Percentiles rank a stretch among this genome's conserved stretches.
Evolutionary conservation across 2,113 vertebrate genomes (phyloP).

Genomic region (Seriola rivoliana): DNA sequence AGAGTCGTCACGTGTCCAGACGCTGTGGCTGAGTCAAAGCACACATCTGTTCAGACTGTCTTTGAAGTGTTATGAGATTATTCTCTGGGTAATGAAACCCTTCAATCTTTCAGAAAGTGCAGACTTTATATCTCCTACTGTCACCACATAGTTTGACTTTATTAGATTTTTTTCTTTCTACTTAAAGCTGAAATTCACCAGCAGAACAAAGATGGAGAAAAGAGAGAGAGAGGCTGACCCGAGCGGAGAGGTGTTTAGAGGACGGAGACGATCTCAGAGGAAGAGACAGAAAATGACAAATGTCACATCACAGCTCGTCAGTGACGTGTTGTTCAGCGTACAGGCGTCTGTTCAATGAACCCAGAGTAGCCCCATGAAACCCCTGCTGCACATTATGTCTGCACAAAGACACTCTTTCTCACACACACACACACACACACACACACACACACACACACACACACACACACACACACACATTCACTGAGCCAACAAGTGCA

Average conservation of each 20-base stretch:
- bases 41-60: slow-evolving; percentile 10
- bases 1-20: slow-evolving; percentile 39
- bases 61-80: not conserved
- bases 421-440: slow-evolving; percentile 7
- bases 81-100: slow-evolving; percentile 4
- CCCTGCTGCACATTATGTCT: slow-evolving; percentile 42
- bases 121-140: not conserved
- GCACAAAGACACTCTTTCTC: slow-evolving; percentile 74
- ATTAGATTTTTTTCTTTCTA: not conserved
- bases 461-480: not conserved
- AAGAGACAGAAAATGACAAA: slow-evolving; percentile 12
- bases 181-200: not conserved
- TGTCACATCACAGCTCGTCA: slow-evolving; percentile 6
- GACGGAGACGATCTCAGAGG: not conserved
- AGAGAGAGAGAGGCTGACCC: not conserved
- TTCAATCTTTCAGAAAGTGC: not conserved
- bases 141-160: not conserved
- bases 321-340: slow-evolving; percentile 16
- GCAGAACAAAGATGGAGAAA: not conserved
- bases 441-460: not conserved
- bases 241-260: not conserved
- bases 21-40: slow-evolving; percentile 34
- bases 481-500: slow-evolving; percentile 45
- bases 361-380: slow-evolving; percentile 56
- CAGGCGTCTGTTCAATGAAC: slow-evolving; percentile 42